phyloP scores from a whole-genome alignment of 2,888 invertebrate genomes.

The Monoplex corrugatus region DNA sequence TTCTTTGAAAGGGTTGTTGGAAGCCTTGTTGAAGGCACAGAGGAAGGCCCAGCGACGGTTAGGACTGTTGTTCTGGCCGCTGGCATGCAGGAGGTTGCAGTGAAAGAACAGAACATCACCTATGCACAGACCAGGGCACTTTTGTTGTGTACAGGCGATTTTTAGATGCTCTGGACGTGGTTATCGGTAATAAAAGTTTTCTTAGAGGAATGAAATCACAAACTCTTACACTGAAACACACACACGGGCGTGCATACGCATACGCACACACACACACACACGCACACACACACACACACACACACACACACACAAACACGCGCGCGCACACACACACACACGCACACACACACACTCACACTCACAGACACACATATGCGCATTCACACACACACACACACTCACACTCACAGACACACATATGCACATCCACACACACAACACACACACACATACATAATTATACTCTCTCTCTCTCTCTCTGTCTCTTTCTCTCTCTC shows the following conservation, averaged over 20 bases:
- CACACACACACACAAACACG: too few species aligned
- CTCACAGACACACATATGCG: background rate
- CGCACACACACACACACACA: background rate
- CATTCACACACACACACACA: slow-evolving; percentile 7
- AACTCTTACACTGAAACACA: background rate
- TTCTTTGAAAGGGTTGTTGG: slow-evolving; percentile 74
- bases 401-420: too few species aligned
- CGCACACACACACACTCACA: background rate
- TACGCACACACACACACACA: background rate
- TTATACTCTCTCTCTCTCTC: too few species aligned
- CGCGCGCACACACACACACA: background rate
- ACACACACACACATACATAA: too few species aligned
- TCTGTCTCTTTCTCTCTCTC: too few species aligned
- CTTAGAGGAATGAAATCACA: background rate
- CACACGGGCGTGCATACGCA: background rate
- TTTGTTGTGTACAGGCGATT: too few species aligned
- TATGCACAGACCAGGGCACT: slow-evolving; percentile 49
- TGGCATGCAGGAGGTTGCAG: slow-evolving; percentile 77
- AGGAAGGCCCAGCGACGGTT: slow-evolving; percentile 76
- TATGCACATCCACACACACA: too few species aligned
- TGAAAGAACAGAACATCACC: slow-evolving; percentile 79
- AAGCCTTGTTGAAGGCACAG: slow-evolving; percentile 74
- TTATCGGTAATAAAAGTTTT: too few species aligned
- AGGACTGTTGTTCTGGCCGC: slow-evolving; percentile 72
- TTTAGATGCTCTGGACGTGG: too few species aligned